A percentile compares a stretch with the other conserved stretches of the same genome.
These are phyloP conservation scores for Volucella inflata DNA, from an alignment of 2,888 invertebrate genomes.

Conservation along the genomic window DNA sequence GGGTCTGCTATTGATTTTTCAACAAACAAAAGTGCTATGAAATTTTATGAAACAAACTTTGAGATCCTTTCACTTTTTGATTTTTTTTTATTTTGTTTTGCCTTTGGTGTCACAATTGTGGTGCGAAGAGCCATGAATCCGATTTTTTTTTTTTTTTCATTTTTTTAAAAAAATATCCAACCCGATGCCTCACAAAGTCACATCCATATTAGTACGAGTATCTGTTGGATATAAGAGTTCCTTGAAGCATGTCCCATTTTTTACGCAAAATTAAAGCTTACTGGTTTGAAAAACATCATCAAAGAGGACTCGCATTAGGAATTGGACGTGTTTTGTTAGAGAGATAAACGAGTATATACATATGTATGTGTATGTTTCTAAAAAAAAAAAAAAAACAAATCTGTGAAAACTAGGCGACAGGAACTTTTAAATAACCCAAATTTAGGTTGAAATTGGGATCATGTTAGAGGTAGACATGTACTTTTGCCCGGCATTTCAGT, in stretches of 20 bases:
- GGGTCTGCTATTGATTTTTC: conserved; percentile 42
- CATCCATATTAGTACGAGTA: background rate
- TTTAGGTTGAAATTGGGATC: conserved; percentile 54
- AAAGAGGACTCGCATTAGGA: background rate
- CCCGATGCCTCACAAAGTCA: conserved; percentile 19
- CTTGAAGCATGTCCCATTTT: conserved; percentile 56
- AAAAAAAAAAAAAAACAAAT: conserved; percentile 25
- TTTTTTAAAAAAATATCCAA: background rate
- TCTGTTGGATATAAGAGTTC: background rate
- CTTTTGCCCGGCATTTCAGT: conserved; percentile 50
- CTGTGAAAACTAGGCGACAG: conserved; percentile 39
- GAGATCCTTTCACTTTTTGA: conserved; percentile 42
- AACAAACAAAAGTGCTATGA: conserved; percentile 41
- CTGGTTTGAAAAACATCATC: conserved; percentile 53
- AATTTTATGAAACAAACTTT: conserved; percentile 50
- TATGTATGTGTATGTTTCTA: background rate
- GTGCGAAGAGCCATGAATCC: background rate
- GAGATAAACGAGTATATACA: background rate
- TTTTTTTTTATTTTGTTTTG: background rate
- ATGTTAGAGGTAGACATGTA: conserved; percentile 50
- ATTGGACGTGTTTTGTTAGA: background rate
- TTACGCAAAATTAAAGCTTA: conserved; percentile 46
- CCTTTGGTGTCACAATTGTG: background rate
- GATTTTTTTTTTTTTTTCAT: background rate
- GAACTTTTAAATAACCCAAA: conserved; percentile 56